A percentile compares a stretch with the other conserved stretches of the same genome.
Evolutionary conservation across 2,888 invertebrate genomes (phyloP).

Genomic region (Drosophila kokeensis): DNA sequence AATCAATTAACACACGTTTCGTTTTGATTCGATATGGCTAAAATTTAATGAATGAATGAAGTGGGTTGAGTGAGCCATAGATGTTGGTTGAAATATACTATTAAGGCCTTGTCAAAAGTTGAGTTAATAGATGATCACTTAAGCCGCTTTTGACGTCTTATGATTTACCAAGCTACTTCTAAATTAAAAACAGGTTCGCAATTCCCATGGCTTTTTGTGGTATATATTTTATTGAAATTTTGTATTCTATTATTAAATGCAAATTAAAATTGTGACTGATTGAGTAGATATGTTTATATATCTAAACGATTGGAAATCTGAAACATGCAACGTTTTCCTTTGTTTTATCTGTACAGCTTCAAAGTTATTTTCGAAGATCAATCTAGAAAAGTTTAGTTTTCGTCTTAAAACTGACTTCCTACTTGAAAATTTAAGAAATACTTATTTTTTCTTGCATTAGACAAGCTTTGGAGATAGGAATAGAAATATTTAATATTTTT

Average conservation of each 20-base stretch:
- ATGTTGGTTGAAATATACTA: neutral
- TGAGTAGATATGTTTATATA: neutral
- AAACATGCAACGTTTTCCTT: neutral
- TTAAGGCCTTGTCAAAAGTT: constrained; percentile 14
- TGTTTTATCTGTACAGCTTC: neutral
- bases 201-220: neutral
- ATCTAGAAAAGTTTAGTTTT: neutral
- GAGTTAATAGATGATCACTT: constrained; percentile 18
- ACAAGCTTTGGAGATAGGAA: neutral
- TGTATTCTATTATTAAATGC: neutral
- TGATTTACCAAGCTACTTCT: neutral
- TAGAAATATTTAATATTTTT: neutral
- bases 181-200: constrained; percentile 1
- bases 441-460: neutral
- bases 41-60: constrained; percentile 18
- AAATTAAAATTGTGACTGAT: neutral
- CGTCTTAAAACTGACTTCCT: neutral
- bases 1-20: constrained; percentile 71
- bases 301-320: neutral
- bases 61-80: neutral
- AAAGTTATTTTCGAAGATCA: neutral
- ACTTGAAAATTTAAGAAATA: neutral
- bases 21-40: constrained; percentile 52
- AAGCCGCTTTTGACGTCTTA: neutral
- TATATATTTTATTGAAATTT: neutral